Conservation (phyloP, 2,888 invertebrate species). For the Napeogenes sylphis region DNA sequence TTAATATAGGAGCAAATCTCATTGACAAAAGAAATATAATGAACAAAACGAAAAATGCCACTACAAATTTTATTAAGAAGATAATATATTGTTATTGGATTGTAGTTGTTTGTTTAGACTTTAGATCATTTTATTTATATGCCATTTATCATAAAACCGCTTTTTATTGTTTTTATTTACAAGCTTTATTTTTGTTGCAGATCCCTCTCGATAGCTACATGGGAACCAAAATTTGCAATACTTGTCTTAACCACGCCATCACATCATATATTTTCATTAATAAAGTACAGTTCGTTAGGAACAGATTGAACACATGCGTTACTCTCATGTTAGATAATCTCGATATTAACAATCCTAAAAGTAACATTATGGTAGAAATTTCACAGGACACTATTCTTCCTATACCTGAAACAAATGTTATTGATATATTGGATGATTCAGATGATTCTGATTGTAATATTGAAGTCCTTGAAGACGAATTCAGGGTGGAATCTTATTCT, state of each 20-base stretch:
- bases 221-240: slow-evolving; percentile 65
- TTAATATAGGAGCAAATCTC: too few relatives aligned
- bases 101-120: too few relatives aligned
- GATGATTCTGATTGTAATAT: slow-evolving; percentile 49
- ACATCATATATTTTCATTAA: slow-evolving; percentile 57
- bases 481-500: slow-evolving; percentile 54
- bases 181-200: slow-evolving; percentile 55
- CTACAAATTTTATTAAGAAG: too few relatives aligned
- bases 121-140: too few relatives aligned
- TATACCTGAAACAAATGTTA: slow-evolving; percentile 34
- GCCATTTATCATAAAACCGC: too few relatives aligned
- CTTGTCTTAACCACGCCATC: slow-evolving; percentile 57
- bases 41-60: too few relatives aligned
- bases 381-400: slow-evolving; percentile 52
- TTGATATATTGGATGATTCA: slow-evolving; percentile 38
- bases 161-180: too few relatives aligned
- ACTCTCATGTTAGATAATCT: slow-evolving; percentile 51
- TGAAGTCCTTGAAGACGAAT: slow-evolving; percentile 69
- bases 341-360: slow-evolving; percentile 36
- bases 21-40: too few relatives aligned
- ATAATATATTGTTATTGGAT: too few relatives aligned
- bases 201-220: slow-evolving; percentile 48
- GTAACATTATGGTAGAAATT: slow-evolving; percentile 60
- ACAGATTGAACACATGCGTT: slow-evolving; percentile 54
- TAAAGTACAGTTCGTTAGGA: slow-evolving; percentile 49